Base-by-base conservation (phyloP, 2,888 invertebrate species). In the Cheilosia impressa region DNA sequence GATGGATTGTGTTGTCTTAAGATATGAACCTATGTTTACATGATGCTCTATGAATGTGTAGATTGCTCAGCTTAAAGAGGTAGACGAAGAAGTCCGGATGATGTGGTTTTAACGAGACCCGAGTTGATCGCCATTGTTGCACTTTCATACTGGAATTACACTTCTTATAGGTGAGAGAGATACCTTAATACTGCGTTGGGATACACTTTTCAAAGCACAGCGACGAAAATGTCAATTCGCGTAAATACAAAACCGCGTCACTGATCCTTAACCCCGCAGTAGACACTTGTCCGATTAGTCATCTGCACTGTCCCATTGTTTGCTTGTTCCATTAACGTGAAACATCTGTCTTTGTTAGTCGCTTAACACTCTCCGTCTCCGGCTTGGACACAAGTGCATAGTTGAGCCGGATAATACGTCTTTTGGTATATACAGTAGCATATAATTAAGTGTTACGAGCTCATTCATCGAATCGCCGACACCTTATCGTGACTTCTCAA, bases 391-490 rank as follows among this genome's bases (percentile, higher is more conserved):
- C 52, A 58, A 76, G 63, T 82, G 77, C 63, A 78, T 62, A 72
- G 45, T 55, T 45, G 15, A 27, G 55, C 19, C 55, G 7, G 27
- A 45, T 60, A 55, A 55, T 69, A 34, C 38, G 43, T 41, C 41
- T 17, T 53, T 38, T 13, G 13, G 13, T 38, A 38, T 50, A 50
- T 43, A 66, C 80, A 72, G 85, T 77, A 72, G 85, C 85, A 76
- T 57, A 80, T 85, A 85, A 81, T 85, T 85, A 85, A 85, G 81
- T 81, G 76, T 85, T 85, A 85, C 81, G 80, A 85, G 80, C 85
- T 81, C 80, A 85, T 85, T 85, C 76, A 85, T 85, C 81, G 85
- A 71, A 81, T 81, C 43, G 80, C 81, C 80, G 80, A 76, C 85
- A 85, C 85, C 85, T 85, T 85, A 85, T 85, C 85, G 85, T 85